Base-by-base conservation (phyloP, 2,113 vertebrate species). In the Cebus imitator region DNA sequence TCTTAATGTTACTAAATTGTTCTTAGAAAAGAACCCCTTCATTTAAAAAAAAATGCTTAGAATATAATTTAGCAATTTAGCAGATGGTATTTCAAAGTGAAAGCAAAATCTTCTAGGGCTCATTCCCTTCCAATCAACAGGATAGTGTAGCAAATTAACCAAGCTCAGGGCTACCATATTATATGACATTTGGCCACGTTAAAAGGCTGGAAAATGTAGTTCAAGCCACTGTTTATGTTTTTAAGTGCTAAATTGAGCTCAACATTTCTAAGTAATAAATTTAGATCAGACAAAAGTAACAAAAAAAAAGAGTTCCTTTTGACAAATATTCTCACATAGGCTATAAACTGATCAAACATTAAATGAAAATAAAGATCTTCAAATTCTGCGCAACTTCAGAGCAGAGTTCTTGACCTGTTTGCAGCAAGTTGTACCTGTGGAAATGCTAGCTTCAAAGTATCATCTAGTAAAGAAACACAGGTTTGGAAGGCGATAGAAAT, bases 51-150 rank as follows among this genome's bases (percentile, higher is more conserved):
- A 95, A 93, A 93, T 90, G 1, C 4, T 87, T 32, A 91, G 87
- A 79, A 90, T 17, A 85, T 27, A 96, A 89, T 16, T 95, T 30
- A 94, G 52, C 85, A 96, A 90, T 96, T 96, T 88, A 97, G 82
- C 80, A 98, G 93, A 97, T 40, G 37, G 8, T 35, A 97, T 97
- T 98, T 98, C n/a, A 98, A 97, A 97, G 97, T 83, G 0, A 98
- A 78, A 94, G 32, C 30, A 90, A 97, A 90, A 21, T 61, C 61
- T 91, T 92, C 2, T 75, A 52, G 21, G 58, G 27, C 32, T 40
- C 43, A 13, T 30, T 97, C 32, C 5, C 3, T 94, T 95, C 5
- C 82, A 76, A 87, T 57, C 64, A 97, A 72, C 37, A 84, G 61
- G 55, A 96, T 97, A 40, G 30, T 61, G 25, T 35, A 43, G 17